Evolutionary conservation across 2,797 vertebrate genomes (phyloP), one percentile per base, ranked within the genome.

Genomic region (Lithobates sylvaticus): DNA sequence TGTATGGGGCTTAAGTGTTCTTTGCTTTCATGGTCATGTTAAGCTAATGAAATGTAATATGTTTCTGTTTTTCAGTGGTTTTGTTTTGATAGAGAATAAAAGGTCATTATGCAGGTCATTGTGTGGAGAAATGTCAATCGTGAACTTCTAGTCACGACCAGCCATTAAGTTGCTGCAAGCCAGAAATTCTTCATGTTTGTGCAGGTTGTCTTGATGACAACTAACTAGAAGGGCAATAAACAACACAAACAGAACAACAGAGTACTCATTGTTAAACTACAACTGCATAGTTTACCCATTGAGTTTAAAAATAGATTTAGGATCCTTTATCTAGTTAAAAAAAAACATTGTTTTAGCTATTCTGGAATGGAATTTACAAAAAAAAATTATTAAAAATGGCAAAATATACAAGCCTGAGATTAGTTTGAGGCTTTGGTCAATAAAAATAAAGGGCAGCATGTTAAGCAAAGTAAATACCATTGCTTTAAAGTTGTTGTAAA

Each of bases 51-150:
- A 50, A 75, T 54, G 27, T 83, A 83, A 67, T 76, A 54, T 71
- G 42, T 18, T 34, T 78, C 44, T 84, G 71, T 74, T 75, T 76
- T 75, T 61, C 67, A 26, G 36, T 58, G 54, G 61, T 76, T 67
- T 68, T 74, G 34, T 85, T 69, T 85, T 65, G 65, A 79, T 54
- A 36, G 61, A 67, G 12, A 85, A 80, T 81, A 72, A 39, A 75
- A 81, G 84, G 77, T 85, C 78, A 81, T 16, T 42, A 74, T 54
- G 42, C 71, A 69, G 84, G 84, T 85, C 84, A 85, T n/a, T 58
- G 71, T 61, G 21, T 73, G 34, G 26, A 69, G 71, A 85, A 80
- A 85, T 85, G 84, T 69, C 84, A 85, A 69, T 81, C 61, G 71
- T 81, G 84, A 68, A 76, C 36, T 26, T 13, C 65, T 75, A 85